Evolutionary conservation across 2,888 invertebrate species (phyloP), one percentile per base, ranked within the genome.

Genomic region (Drosophila kanekoi): DNA sequence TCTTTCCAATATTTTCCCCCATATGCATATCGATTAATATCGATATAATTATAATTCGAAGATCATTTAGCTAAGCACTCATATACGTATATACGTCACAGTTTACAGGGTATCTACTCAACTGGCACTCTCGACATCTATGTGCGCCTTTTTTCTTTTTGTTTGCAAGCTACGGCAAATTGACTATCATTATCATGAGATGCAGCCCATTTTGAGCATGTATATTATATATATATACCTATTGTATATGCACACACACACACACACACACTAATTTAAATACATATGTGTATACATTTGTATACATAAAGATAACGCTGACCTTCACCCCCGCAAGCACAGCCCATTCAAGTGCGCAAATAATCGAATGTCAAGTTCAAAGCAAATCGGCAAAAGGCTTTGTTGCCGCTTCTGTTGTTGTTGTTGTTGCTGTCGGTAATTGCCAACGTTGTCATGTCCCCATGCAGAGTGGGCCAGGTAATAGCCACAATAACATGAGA

Each of bases 321-420:
- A 83, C 87, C 87, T 82, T 82, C 87, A 82, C 63, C 78, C 75
- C 70, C 57, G 48, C 66, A 20, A 41, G 16, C 60, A 38, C 38
- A 43, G 52, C 33, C 44, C 11, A 41, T 41, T 71, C 43, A 72
- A 75, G 70, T 77, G 77, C 69, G 59, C 66, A 74, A 81, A 83
- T 77, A 77, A 77, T 77, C 71, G 72, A 87, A 87, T 84, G 83
- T 83, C 83, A 83, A 83, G 83, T 87, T 83, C 84, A 83, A 87
- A 70, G 66, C 57, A 66, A 80, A 79, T 87, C 66, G 72, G 78
- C 81, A 70, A 74, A 62, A 73, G 63, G 57, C 44, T 47, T 62
- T 58, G 52, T 40, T 43, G 16, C 10, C 8, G 53, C 32, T 41
- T 48, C 4, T 48, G 6, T 41, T 47, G 54, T 37, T 53, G 40